Conservation (phyloP, 2,888 invertebrate genomes). For the Strigamia maritima region DNA sequence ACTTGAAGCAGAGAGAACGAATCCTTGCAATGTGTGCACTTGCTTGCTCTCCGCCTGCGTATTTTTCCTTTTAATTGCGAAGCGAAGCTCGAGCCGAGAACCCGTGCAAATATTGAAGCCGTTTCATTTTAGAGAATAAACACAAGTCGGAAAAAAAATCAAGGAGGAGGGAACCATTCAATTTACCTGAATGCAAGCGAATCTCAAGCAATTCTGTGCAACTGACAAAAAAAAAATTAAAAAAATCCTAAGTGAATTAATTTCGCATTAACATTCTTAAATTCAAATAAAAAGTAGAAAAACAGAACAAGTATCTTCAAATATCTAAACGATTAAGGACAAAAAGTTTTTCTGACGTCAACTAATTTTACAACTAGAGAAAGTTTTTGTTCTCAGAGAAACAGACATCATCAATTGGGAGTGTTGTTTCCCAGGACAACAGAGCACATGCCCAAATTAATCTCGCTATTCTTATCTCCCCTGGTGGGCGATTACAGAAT, state of each 20-base stretch:
- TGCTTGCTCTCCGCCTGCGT: constrained; percentile 30
- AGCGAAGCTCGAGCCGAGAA: constrained; percentile 26
- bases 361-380: not conserved
- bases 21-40: constrained; percentile 34
- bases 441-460: constrained; percentile 24
- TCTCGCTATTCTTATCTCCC: constrained; percentile 32
- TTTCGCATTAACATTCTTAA: constrained; percentile 2
- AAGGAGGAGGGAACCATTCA: constrained; percentile 25
- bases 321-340: not conserved
- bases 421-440: constrained; percentile 9
- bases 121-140: constrained; percentile 32
- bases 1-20: constrained; percentile 34
- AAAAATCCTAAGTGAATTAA: constrained; percentile 9
- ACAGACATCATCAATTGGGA: not conserved
- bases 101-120: constrained; percentile 30
- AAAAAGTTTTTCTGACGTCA: not conserved
- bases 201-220: not conserved
- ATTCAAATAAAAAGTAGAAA: not conserved
- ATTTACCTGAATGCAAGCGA: constrained; percentile 31
- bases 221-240: not conserved
- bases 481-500: constrained; percentile 25
- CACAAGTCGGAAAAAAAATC: constrained; percentile 9
- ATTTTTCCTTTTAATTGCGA: constrained; percentile 31
- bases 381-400: not conserved
- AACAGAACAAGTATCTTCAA: not conserved